Percentiles rank a stretch among this genome's conserved stretches.
Conservation (phyloP, 2,888 invertebrate genomes). For the Eupithecia subfuscata region DNA sequence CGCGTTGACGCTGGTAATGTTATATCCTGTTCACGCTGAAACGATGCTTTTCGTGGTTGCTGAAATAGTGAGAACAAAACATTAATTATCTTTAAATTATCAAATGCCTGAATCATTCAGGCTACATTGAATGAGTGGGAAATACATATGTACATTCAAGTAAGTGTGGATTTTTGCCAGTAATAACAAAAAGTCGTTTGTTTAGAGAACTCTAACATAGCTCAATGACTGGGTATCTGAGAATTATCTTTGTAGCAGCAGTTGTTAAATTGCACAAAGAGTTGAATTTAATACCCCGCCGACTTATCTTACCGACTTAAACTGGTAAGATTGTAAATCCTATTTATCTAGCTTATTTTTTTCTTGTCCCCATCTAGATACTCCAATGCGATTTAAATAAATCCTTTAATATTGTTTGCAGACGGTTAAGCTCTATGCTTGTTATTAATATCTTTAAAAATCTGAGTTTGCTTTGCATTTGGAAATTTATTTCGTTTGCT, state of each 20-base stretch:
- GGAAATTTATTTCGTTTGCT: conserved; percentile 23
- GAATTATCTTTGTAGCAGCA: conserved; percentile 62
- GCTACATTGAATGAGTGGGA: neutral
- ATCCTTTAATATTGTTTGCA: conserved; percentile 37
- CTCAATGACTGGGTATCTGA: conserved; percentile 53
- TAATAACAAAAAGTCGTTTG: neutral
- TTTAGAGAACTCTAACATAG: conserved; percentile 25
- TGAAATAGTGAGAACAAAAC: neutral
- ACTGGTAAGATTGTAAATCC: conserved; percentile 57
- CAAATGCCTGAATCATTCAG: neutral
- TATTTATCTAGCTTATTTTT: conserved; percentile 34
- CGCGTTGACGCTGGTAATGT: too few species aligned
- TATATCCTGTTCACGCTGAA: neutral
- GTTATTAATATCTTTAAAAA: conserved; percentile 33
- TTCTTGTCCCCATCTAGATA: conserved; percentile 32
- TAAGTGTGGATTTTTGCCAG: neutral
- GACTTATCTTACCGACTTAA: conserved; percentile 58
- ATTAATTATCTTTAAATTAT: neutral
- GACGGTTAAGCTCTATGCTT: conserved; percentile 27
- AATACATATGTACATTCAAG: neutral
- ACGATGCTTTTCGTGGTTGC: neutral
- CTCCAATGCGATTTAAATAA: conserved; percentile 38
- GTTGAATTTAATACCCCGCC: conserved; percentile 65
- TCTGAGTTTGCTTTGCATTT: conserved; percentile 16
- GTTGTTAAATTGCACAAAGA: conserved; percentile 75